Conservation (phyloP, 2,888 invertebrate genomes). For the Steinernema carpocapsae region DNA sequence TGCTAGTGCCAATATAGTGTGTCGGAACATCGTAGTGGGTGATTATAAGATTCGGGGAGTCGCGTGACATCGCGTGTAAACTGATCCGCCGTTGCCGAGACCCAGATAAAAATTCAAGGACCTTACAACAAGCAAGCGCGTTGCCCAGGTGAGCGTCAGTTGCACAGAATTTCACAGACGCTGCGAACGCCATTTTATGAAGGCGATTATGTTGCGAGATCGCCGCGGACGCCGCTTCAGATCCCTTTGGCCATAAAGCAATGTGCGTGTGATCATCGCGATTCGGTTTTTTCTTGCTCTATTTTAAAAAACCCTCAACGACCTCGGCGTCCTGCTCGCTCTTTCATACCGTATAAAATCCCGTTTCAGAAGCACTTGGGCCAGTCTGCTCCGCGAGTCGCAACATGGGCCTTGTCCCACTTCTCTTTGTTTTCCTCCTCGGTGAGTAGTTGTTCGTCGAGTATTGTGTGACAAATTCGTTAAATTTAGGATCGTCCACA, state of each 20-base stretch:
- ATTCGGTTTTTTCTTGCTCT: not conserved
- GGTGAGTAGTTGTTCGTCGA: not conserved
- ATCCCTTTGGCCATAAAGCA: conserved; percentile 25
- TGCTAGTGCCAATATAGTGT: conserved; percentile 3
- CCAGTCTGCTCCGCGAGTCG: not conserved
- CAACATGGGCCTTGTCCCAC: not conserved
- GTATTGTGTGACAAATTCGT: not conserved
- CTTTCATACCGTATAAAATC: not conserved
- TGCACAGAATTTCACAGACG: conserved; percentile 29
- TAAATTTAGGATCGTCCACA: not conserved
- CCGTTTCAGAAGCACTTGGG: too few species aligned
- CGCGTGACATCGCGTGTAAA: conserved; percentile 31
- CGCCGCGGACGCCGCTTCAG: not conserved
- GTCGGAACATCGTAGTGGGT: conserved; percentile 1
- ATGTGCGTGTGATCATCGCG: conserved; percentile 18
- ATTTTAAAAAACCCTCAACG: not conserved
- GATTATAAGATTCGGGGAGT: conserved; percentile 17
- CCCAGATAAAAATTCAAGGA: conserved; percentile 20
- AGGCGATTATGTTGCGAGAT: conserved; percentile 34
- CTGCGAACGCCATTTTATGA: conserved; percentile 30
- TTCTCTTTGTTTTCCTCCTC: conserved; percentile 1
- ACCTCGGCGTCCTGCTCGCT: not conserved
- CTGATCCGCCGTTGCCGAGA: conserved; percentile 1
- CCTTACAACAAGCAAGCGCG: conserved; percentile 4
- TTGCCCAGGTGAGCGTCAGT: conserved; percentile 17